Conservation (phyloP, 2,888 invertebrate species). For the Syrphus vitripennis region DNA sequence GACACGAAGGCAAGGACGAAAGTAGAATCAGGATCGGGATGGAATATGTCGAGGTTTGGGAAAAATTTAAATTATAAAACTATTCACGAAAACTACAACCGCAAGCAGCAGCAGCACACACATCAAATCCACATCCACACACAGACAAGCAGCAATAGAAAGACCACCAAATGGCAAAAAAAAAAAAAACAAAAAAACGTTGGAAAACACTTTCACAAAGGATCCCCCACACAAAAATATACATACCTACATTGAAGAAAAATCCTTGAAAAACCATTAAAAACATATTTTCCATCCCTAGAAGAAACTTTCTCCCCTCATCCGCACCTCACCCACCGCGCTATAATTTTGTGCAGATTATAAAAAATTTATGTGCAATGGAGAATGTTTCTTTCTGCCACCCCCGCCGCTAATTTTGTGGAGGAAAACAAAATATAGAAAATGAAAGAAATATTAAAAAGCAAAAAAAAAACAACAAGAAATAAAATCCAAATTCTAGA, state of each 20-base stretch:
- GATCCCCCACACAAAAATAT: slow-evolving; percentile 18
- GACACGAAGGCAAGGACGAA: slow-evolving; percentile 24
- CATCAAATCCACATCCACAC: slow-evolving; percentile 33
- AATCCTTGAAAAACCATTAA: slow-evolving; percentile 71
- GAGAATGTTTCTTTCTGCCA: slow-evolving; percentile 35
- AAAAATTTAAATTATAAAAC: slow-evolving; percentile 70
- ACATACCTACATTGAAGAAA: slow-evolving; percentile 37
- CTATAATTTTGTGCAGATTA: slow-evolving; percentile 69
- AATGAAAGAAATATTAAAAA: neutral
- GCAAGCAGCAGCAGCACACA: slow-evolving; percentile 52
- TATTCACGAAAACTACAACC: slow-evolving; percentile 70
- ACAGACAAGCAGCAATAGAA: neutral
- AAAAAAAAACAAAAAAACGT: slow-evolving; percentile 39
- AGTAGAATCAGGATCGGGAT: neutral
- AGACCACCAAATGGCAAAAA: slow-evolving; percentile 46
- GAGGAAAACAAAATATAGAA: slow-evolving; percentile 24
- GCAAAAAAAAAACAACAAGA: neutral
- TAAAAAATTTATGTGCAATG: slow-evolving; percentile 67
- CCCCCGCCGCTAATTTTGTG: slow-evolving; percentile 34
- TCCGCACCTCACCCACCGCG: neutral
- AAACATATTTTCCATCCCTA: slow-evolving; percentile 66
- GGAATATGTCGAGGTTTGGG: slow-evolving; percentile 25
- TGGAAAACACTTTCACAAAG: slow-evolving; percentile 68
- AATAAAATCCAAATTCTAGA: slow-evolving; percentile 62
- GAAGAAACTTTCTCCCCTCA: neutral